A percentile compares a stretch with the other conserved stretches of the same genome.
Evolutionary conservation across 2,113 vertebrate species (phyloP).

Genomic region (Malaclemys terrapin): DNA sequence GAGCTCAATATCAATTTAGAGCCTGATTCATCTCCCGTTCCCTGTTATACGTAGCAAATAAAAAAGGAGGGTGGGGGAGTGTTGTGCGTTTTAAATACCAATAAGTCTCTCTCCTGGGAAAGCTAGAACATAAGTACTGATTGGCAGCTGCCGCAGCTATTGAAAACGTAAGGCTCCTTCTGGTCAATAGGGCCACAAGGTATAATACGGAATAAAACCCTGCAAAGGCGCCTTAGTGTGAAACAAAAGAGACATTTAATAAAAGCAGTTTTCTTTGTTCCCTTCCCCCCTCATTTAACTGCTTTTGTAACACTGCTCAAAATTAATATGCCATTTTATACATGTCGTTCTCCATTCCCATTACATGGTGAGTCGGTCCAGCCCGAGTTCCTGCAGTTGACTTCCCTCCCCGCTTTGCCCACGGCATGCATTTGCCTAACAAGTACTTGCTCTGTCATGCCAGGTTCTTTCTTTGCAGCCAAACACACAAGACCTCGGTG

Average conservation of each 20-base stretch:
- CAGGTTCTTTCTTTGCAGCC: not conserved
- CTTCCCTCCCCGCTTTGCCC: not conserved
- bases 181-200: slow-evolving; percentile 48
- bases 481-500: not conserved
- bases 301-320: not conserved
- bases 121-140: slow-evolving; percentile 24
- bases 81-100: slow-evolving; percentile 36
- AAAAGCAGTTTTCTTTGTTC: not conserved
- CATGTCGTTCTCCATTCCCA: fast-evolving
- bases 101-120: slow-evolving; percentile 10
- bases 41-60: not conserved
- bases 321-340: slow-evolving; percentile 3
- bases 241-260: slow-evolving; percentile 22
- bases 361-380: not conserved
- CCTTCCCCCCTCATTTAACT: not conserved
- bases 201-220: not conserved
- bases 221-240: not conserved
- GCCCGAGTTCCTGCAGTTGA: not conserved
- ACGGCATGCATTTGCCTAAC: not conserved
- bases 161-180: slow-evolving; percentile 1
- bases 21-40: slow-evolving; percentile 13
- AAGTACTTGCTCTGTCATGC: not conserved
- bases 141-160: slow-evolving; percentile 38
- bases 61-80: not conserved
- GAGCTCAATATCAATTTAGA: slow-evolving; percentile 15